Base-by-base conservation (phyloP, 2,797 vertebrate genomes). In the Chaenodraco wilsoni region DNA sequence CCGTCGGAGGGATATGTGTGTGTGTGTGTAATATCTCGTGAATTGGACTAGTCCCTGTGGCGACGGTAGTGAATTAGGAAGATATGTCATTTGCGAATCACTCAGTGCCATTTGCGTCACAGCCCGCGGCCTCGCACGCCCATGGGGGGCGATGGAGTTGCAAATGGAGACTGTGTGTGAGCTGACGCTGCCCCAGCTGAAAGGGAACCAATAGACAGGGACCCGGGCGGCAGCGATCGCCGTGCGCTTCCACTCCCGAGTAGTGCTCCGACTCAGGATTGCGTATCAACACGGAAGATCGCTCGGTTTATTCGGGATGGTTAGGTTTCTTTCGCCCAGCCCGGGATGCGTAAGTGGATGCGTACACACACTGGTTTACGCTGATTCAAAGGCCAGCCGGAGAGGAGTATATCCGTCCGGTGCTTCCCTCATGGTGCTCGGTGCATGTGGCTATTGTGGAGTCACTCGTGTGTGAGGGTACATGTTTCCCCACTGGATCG, bases 101-200 rank as follows among this genome's bases (percentile, higher is more conserved):
- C 86, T 87, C 88, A 80, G 90, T 93, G 89, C 88, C 89, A 87
- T 93, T 94, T 93, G 93, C 93, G 93, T 93, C 92, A 93, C 91
- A 83, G 89, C 90, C 90, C 89, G 87, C 89, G 91, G 92, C 89
- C 90, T 93, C 87, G 88, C 83, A 93, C 88, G 91, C 89, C 92
- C 92, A 90, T 89, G 90, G 90, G 92, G 89, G 90, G 91, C 88
- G 90, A 93, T 91, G 93, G 90, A 91, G 92, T 91, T 91, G 91
- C 92, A 91, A 93, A 92, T 92, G 92, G 90, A 91, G 91, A 88
- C 84, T 72, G 62, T 63, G 60, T 77, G 83, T 82, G 83, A 84
- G 87, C 85, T 89, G 87, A 91, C 90, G 89, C 89, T 90, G 90
- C 83, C 90, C 88, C 90, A 83, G 88, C 90, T 89, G 89, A 90